These are phyloP conservation scores for Salticus scenicus DNA, from an alignment of 2,888 invertebrate genomes.

Conservation along the genomic window DNA sequence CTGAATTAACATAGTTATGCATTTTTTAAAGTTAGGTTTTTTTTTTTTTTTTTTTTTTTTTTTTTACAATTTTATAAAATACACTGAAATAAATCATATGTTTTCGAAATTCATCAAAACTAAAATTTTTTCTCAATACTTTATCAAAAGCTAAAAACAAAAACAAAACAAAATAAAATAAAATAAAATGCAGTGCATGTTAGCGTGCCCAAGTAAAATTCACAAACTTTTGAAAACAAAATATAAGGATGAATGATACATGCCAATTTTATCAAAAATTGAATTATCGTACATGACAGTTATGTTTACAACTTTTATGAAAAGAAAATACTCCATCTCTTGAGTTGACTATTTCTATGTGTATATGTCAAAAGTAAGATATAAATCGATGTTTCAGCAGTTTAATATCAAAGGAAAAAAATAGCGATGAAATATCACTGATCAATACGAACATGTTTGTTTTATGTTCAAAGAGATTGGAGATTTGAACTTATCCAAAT, in stretches of 20 bases:
- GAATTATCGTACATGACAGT: background rate
- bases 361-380: background rate
- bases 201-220: too few relatives aligned
- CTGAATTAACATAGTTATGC: too few relatives aligned
- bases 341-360: background rate
- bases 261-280: background rate
- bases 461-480: background rate
- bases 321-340: background rate
- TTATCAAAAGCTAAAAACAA: too few relatives aligned
- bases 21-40: too few relatives aligned
- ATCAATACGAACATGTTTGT: background rate
- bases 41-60: too few relatives aligned
- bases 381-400: conserved; percentile 1
- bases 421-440: background rate
- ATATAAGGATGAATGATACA: background rate
- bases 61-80: too few relatives aligned
- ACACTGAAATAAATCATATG: too few relatives aligned
- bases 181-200: too few relatives aligned
- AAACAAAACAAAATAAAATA: too few relatives aligned
- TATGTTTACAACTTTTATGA: background rate
- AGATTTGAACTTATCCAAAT: background rate
- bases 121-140: too few relatives aligned
- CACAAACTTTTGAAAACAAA: too few relatives aligned
- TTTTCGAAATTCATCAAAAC: too few relatives aligned
- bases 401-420: conserved; percentile 3